Conservation (phyloP, 2,113 vertebrate genomes). For the Tauraco erythrolophus region DNA sequence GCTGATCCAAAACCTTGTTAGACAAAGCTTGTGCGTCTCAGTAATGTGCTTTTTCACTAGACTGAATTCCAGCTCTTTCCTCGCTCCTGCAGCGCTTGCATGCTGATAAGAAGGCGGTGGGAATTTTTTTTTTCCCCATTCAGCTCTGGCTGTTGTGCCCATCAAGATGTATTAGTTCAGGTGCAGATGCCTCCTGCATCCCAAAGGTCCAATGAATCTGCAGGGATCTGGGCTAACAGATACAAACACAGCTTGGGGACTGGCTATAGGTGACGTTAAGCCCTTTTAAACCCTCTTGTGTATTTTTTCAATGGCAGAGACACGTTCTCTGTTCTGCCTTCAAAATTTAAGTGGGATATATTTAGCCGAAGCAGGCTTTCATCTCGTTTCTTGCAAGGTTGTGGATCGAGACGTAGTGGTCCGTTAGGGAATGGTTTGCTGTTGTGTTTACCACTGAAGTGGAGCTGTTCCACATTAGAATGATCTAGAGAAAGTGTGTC, state of each 20-base stretch:
- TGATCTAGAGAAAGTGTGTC: background rate
- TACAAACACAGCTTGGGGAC: background rate
- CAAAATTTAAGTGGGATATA: background rate
- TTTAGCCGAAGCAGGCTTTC: background rate
- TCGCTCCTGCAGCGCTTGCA: background rate
- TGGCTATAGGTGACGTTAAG: background rate
- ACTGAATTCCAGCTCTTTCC: background rate
- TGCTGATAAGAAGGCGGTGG: background rate
- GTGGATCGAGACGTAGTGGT: background rate
- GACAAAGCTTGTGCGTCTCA: background rate
- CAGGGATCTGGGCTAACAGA: background rate
- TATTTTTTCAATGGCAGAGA: background rate
- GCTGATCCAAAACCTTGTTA: background rate
- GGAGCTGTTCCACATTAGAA: constrained; percentile 14
- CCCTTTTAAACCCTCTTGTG: background rate
- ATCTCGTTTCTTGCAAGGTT: background rate
- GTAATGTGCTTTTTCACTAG: background rate
- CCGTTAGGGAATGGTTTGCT: constrained; percentile 11
- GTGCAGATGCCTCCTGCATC: background rate
- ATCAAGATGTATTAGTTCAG: background rate
- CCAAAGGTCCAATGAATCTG: background rate
- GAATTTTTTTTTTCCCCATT: background rate
- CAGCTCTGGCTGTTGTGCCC: background rate
- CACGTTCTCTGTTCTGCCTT: background rate
- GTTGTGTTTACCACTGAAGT: background rate